Evolutionary conservation across 2,113 vertebrate genomes (phyloP).

Genomic region (Dromas ardeola): DNA sequence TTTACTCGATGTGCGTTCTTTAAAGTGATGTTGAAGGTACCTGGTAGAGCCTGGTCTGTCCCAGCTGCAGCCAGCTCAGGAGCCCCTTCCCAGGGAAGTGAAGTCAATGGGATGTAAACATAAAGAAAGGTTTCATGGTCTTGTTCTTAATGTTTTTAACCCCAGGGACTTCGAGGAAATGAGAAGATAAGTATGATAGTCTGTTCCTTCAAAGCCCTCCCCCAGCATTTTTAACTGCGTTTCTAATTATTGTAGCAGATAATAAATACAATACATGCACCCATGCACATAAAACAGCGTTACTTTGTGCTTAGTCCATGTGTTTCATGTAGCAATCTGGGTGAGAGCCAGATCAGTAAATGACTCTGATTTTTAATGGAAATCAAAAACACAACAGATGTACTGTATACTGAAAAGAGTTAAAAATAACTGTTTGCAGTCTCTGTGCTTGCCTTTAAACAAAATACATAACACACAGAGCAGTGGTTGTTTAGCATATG

Average conservation of each 20-base stretch:
- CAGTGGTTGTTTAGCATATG: conserved; percentile 10
- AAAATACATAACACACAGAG: not conserved
- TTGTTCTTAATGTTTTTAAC: not conserved
- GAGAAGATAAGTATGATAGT: not conserved
- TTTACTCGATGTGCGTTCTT: not conserved
- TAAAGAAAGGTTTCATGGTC: not conserved
- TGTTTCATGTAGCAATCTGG: conserved; percentile 58
- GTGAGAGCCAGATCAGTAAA: conserved; percentile 57
- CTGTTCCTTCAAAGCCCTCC: not conserved
- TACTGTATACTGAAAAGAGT: conserved; percentile 53
- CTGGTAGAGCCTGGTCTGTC: not conserved
- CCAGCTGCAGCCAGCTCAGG: not conserved
- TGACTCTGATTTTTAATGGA: conserved; percentile 45
- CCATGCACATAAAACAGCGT: not conserved
- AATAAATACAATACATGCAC: conserved; percentile 10
- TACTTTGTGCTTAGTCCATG: conserved; percentile 41
- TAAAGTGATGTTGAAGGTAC: not conserved
- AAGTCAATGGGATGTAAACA: not conserved
- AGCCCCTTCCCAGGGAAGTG: not conserved
- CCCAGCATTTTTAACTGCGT: not conserved
- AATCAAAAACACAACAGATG: conserved; percentile 62
- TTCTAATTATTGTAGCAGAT: not conserved
- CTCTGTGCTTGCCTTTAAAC: conserved; percentile 28
- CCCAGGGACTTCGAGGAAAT: not conserved
- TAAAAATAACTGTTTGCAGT: conserved; percentile 60